Conservation (phyloP, 1,140 invertebrate species). For the Nylanderia fulva region DNA sequence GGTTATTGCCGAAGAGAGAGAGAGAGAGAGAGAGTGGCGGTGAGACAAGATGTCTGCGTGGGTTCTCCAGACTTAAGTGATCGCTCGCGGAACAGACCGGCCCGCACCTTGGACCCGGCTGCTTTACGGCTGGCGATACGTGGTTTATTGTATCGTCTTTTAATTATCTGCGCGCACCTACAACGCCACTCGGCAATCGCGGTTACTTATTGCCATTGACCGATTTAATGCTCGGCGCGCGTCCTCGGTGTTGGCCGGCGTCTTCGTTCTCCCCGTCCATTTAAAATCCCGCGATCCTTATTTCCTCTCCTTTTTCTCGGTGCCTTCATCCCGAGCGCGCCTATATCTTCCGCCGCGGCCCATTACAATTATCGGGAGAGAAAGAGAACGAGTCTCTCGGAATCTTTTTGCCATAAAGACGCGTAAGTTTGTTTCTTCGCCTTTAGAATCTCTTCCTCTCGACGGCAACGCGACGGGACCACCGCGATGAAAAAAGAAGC, state of each 20-base stretch:
- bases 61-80: constrained; percentile 82
- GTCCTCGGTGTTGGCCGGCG: constrained; percentile 71
- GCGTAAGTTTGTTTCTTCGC: background rate
- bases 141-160: constrained; percentile 86
- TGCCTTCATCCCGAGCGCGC: constrained; percentile 51
- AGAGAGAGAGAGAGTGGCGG: constrained; percentile 63
- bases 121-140: constrained; percentile 85
- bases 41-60: constrained; percentile 83
- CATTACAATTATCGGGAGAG: constrained; percentile 80
- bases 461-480: background rate
- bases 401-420: background rate
- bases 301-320: constrained; percentile 45
- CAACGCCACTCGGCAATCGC: constrained; percentile 83
- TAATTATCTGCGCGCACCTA: constrained; percentile 86
- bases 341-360: constrained; percentile 61
- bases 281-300: constrained; percentile 18
- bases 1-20: constrained; percentile 79
- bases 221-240: constrained; percentile 78
- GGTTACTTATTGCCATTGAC: constrained; percentile 83
- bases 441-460: background rate
- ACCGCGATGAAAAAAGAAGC: background rate
- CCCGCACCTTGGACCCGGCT: constrained; percentile 76
- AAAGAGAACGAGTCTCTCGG: constrained; percentile 1
- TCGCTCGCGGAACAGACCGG: constrained; percentile 68
- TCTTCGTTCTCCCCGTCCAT: constrained; percentile 54